Evolutionary conservation across 2,797 vertebrate species (phyloP).

Genomic region (Fistularia tabacaria): DNA sequence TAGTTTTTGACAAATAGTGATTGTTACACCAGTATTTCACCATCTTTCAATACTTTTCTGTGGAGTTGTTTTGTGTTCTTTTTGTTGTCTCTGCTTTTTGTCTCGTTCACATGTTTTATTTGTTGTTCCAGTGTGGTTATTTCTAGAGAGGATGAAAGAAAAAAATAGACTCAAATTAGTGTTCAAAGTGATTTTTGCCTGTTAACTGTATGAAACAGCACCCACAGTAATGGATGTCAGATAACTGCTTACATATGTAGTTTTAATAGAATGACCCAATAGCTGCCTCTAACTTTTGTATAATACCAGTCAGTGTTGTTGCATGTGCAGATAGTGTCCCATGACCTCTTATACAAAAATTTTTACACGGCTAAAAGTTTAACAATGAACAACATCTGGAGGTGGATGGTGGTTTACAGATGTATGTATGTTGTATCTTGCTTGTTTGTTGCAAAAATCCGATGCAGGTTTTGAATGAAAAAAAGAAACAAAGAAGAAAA

Average conservation of each 20-base stretch:
- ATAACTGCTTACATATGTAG: constrained; percentile 2
- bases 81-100: constrained; percentile 35
- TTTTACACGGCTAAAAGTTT: too few relatives aligned
- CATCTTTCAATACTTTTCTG: constrained; percentile 41
- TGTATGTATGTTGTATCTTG: too few relatives aligned
- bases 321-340: too few relatives aligned
- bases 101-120: constrained; percentile 37
- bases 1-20: constrained; percentile 32
- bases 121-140: constrained; percentile 29
- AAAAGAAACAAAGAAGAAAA: too few relatives aligned
- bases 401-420: too few relatives aligned
- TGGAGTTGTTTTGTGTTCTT: constrained; percentile 11
- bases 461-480: too few relatives aligned
- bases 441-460: too few relatives aligned
- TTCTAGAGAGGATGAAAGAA: constrained; percentile 13
- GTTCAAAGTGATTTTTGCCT: constrained; percentile 47
- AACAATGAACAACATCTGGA: too few relatives aligned
- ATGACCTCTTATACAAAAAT: too few relatives aligned
- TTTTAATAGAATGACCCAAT: constrained; percentile 25
- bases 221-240: constrained; percentile 34
- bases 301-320: too few relatives aligned
- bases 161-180: constrained; percentile 11
- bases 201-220: constrained; percentile 27
- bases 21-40: constrained; percentile 48
- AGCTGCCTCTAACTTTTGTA: too few relatives aligned